These are phyloP conservation scores for Micrasema minimum DNA, from an alignment of 1,140 invertebrate genomes.

Conservation along the genomic window DNA sequence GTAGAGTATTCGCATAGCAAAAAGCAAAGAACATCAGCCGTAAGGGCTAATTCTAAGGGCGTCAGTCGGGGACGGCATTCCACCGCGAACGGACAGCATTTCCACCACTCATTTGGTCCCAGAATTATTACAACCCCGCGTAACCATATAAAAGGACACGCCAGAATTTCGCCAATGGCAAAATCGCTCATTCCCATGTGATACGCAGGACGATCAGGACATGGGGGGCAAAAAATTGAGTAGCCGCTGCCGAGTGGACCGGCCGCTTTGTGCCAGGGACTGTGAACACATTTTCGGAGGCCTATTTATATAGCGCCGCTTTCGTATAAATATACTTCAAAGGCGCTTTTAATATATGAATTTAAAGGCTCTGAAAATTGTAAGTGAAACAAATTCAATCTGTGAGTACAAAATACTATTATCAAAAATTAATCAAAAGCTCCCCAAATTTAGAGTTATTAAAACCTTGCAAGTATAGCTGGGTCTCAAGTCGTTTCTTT, in stretches of 20 bases:
- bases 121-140: conserved; percentile 57
- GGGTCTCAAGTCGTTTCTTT: no score
- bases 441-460: no score
- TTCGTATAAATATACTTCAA: no score
- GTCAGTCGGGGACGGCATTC: conserved; percentile 45
- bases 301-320: no score
- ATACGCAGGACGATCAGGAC: conserved; percentile 51
- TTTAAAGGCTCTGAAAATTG: no score
- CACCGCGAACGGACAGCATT: conserved; percentile 48
- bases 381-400: no score
- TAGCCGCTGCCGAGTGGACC: conserved; percentile 62
- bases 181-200: conserved; percentile 60
- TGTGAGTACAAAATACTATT: no score
- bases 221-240: conserved; percentile 54
- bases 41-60: conserved; percentile 14
- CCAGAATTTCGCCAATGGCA: conserved; percentile 65
- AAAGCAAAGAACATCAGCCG: conserved; percentile 2
- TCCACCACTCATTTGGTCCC: conserved; percentile 48
- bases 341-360: no score
- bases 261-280: conserved; percentile 23
- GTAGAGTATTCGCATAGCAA: no score
- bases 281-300: neutral
- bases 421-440: no score
- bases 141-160: conserved; percentile 65
- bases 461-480: no score